These are phyloP conservation scores for Bombus breviceps DNA, from an alignment of 1,140 invertebrate genomes.

Conservation along the genomic window DNA sequence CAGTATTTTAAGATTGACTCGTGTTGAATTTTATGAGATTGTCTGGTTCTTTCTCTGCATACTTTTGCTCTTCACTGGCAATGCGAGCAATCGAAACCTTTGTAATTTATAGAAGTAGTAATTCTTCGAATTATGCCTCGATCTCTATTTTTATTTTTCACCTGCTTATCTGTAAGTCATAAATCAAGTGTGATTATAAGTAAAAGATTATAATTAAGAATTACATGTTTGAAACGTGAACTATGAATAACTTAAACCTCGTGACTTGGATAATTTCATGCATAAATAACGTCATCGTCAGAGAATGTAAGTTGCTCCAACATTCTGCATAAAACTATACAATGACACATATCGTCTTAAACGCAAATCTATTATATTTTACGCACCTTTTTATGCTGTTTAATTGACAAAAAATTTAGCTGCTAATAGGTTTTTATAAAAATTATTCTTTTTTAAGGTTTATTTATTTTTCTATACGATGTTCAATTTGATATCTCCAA, in stretches of 20 bases:
- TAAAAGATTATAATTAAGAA: no score
- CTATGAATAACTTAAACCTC: no score
- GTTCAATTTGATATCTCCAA: neutral
- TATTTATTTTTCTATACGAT: neutral
- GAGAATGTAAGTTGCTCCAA: neutral
- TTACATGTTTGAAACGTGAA: neutral
- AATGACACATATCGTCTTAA: neutral
- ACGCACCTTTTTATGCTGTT: neutral
- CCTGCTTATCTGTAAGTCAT: neutral
- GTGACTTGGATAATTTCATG: neutral
- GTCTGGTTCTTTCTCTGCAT: neutral
- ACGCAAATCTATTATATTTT: neutral
- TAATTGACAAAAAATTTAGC: neutral
- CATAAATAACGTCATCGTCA: neutral
- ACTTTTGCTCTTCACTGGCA: neutral
- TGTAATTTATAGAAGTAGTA: neutral
- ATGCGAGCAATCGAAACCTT: neutral
- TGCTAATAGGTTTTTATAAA: neutral
- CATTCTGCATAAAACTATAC: neutral
- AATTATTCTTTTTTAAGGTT: neutral
- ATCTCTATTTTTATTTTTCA: neutral
- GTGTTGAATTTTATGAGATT: neutral
- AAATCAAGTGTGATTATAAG: no score
- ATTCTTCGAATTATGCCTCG: neutral
- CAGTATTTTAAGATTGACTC: neutral